Percentiles rank a stretch among this genome's conserved stretches.
phyloP scores from a whole-genome alignment of 2,113 vertebrate species.

The Dipodomys stephensi region DNA sequence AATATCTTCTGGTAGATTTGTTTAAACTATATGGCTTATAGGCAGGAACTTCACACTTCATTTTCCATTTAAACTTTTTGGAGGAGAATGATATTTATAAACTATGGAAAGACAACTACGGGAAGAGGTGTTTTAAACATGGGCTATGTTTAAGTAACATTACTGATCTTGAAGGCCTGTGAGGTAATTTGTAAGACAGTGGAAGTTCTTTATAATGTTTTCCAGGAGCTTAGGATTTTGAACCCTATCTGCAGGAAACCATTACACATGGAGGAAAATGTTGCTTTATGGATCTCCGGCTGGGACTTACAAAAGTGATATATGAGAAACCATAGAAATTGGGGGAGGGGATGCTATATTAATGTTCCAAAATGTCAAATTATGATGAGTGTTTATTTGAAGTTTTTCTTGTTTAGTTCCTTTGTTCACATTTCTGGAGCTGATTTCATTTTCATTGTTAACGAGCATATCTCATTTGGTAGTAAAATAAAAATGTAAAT shows the following conservation, averaged over 20 bases:
- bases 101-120: slow-evolving; percentile 51
- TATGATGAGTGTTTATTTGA: slow-evolving; percentile 46
- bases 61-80: slow-evolving; percentile 70
- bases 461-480: background rate
- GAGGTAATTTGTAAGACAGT: slow-evolving; percentile 56
- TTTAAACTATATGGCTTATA: slow-evolving; percentile 65
- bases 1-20: slow-evolving; percentile 36
- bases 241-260: slow-evolving; percentile 69
- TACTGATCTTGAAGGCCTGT: slow-evolving; percentile 58
- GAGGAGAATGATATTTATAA: slow-evolving; percentile 58
- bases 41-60: slow-evolving; percentile 69
- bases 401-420: slow-evolving; percentile 6
- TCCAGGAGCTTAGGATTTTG: slow-evolving; percentile 69
- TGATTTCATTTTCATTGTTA: slow-evolving; percentile 41
- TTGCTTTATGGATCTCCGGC: slow-evolving; percentile 64
- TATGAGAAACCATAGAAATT: slow-evolving; percentile 57
- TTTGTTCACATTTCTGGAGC: slow-evolving; percentile 22
- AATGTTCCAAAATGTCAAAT: slow-evolving; percentile 42
- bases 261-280: slow-evolving; percentile 70
- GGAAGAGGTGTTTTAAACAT: slow-evolving; percentile 65
- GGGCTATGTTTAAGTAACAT: slow-evolving; percentile 49
- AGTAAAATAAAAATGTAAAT: slow-evolving; percentile 39
- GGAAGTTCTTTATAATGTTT: slow-evolving; percentile 71
- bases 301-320: slow-evolving; percentile 50
- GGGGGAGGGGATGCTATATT: slow-evolving; percentile 20